Evolutionary conservation across 2,888 invertebrate genomes (phyloP).

Genomic region (Hyppa rectilinea): DNA sequence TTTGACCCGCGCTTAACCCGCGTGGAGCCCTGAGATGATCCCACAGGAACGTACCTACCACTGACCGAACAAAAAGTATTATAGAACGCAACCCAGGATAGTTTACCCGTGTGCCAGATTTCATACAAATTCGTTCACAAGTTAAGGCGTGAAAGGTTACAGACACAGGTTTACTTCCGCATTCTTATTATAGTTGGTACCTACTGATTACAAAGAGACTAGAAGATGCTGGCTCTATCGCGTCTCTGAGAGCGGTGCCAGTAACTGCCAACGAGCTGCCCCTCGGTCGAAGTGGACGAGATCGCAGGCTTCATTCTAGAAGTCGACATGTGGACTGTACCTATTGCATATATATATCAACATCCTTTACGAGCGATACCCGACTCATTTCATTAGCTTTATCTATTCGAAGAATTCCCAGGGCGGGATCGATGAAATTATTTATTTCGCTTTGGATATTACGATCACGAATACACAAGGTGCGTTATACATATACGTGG

Average conservation of each 20-base stretch:
- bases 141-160: not conserved
- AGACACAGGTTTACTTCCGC: not conserved
- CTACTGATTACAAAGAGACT: not conserved
- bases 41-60: no score
- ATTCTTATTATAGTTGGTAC: not conserved
- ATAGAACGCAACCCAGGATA: no score
- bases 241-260: not conserved
- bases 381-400: constrained; percentile 72
- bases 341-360: constrained; percentile 36
- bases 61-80: not conserved
- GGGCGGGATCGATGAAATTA: constrained; percentile 67
- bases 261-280: not conserved
- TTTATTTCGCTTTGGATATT: constrained; percentile 66
- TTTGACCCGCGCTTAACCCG: not conserved
- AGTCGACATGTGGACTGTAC: constrained; percentile 16
- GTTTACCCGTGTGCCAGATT: not conserved
- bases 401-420: constrained; percentile 67
- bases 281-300: not conserved
- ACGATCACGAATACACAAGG: constrained; percentile 60
- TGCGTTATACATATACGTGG: constrained; percentile 43
- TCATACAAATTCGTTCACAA: not conserved
- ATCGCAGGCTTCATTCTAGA: not conserved
- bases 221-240: constrained; percentile 1
- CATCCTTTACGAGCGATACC: constrained; percentile 62
- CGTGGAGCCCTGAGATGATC: not conserved